Evolutionary conservation across 2,113 vertebrate genomes (phyloP).

Genomic region (Osmerus eperlanus): DNA sequence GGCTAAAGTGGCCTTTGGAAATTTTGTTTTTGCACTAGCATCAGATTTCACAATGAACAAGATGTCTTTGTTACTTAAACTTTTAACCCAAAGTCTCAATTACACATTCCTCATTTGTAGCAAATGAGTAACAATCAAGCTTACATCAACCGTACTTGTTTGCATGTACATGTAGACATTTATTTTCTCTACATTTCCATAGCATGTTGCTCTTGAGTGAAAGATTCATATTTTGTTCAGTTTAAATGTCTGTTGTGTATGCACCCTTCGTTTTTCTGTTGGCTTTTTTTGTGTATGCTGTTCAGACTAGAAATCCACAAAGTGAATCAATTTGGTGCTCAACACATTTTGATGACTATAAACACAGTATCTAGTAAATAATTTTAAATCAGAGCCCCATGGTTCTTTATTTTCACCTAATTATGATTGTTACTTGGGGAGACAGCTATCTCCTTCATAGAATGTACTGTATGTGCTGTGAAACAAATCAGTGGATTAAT

Average conservation of each 20-base stretch:
- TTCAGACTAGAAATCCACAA: constrained; percentile 15
- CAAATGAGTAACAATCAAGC: constrained; percentile 23
- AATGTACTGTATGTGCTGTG: constrained; percentile 45
- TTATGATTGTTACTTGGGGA: constrained; percentile 38
- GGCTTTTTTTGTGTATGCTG: constrained; percentile 5
- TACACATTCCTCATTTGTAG: neutral
- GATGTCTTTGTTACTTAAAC: constrained; percentile 10
- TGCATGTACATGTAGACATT: constrained; percentile 46
- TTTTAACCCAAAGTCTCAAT: neutral
- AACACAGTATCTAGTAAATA: constrained; percentile 8
- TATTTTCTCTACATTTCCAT: constrained; percentile 38
- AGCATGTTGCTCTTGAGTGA: constrained; percentile 19
- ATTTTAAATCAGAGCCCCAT: constrained; percentile 18
- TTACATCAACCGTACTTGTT: constrained; percentile 38
- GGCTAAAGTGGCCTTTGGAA: constrained; percentile 33
- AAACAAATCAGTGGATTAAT: constrained; percentile 33
- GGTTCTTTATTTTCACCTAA: constrained; percentile 37
- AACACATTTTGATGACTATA: constrained; percentile 12
- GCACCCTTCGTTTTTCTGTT: constrained; percentile 14
- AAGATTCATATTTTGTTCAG: constrained; percentile 40
- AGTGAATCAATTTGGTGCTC: constrained; percentile 30
- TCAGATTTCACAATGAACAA: constrained; percentile 31
- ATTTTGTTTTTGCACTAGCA: constrained; percentile 41
- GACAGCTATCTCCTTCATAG: constrained; percentile 29
- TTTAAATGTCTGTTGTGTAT: constrained; percentile 44